These are phyloP conservation scores for Irena cyanogastra DNA, from an alignment of 2,113 vertebrate species.

Conservation along the genomic window DNA sequence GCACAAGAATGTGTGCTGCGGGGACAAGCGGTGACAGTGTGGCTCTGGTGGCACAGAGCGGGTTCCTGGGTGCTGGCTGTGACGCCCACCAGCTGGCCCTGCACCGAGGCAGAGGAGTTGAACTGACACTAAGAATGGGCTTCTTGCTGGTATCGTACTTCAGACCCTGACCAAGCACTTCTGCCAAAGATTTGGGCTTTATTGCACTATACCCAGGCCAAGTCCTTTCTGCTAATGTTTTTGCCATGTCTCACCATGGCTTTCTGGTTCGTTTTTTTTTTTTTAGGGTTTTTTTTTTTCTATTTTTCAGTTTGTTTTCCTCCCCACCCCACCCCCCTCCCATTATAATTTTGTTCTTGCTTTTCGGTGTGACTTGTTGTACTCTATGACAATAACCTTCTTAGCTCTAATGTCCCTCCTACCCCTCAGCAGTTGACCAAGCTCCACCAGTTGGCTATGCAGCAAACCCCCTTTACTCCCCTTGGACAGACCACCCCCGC, in stretches of 20 bases:
- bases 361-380: slow-evolving; percentile 86
- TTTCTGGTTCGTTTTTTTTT: slow-evolving; percentile 27
- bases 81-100: not conserved
- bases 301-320: not conserved
- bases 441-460: slow-evolving; percentile 99
- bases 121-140: not conserved
- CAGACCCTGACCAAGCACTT: slow-evolving; percentile 62
- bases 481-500: slow-evolving; percentile 99
- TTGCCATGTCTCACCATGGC: slow-evolving; percentile 81
- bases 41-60: not conserved
- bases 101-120: rapidly evolving
- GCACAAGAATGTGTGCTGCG: rapidly evolving
- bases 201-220: slow-evolving; percentile 75
- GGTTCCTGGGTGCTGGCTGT: not conserved
- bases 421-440: slow-evolving; percentile 99
- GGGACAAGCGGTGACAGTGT: rapidly evolving
- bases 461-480: slow-evolving; percentile 99
- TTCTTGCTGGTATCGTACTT: slow-evolving; percentile 33
- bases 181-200: slow-evolving; percentile 35
- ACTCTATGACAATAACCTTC: slow-evolving; percentile 91
- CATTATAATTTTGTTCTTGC: slow-evolving; percentile 77
- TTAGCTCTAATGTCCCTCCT: slow-evolving; percentile 98
- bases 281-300: not conserved
- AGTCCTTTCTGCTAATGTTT: slow-evolving; percentile 79
- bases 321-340: not conserved